Evolutionary conservation across 2,113 vertebrate genomes (phyloP), one percentile per base, ranked within the genome.

Genomic region (Aplodontia rufa): DNA sequence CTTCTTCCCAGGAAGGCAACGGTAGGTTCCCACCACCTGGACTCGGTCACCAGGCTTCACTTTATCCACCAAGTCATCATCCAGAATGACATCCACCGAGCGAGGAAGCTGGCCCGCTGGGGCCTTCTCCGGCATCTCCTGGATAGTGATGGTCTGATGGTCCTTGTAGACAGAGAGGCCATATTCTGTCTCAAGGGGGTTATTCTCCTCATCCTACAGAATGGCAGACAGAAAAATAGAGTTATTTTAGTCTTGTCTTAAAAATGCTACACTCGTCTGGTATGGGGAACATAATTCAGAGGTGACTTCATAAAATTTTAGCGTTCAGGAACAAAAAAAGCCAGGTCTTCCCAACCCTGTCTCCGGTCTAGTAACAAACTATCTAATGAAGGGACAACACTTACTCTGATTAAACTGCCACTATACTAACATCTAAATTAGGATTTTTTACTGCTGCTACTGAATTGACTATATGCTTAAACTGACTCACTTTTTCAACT

Each of bases 41-140:
- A 99, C 98, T 0, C 99, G 94, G 98, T 99, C 99, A 10, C 99
- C 99, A 0, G 99, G 99, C 93, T 99, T 99, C 79, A 99, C 98
- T 47, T 72, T 81, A 53, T 99, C 99, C 97, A 99, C 99, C 97
- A 99, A 98, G 97, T 99, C 99, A 32, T 99, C 99, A 55, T 99
- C 99, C 97, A 99, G 98, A 92, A 99, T 98, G 84, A 99, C 99
- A 9, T 99, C 99, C 97, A 99, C 99, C 0, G 99, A 99, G 93
- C 99, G 99, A 0, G 99, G 99, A 47, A 99, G 99, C 97, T 99
- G 99, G n/a, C 99, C 99, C 0, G 99, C 99, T 0, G 99, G 99
- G 10, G 99, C 99, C 90, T 99, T 99, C 98, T 99, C 99, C 0
- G 99, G 99, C 99, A 99, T 99, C 98, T 99, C 99, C 98, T 99